Evolutionary conservation across 2,888 invertebrate genomes (phyloP), one percentile per base, ranked within the genome.

Genomic region (Sinotaia quadrata): DNA sequence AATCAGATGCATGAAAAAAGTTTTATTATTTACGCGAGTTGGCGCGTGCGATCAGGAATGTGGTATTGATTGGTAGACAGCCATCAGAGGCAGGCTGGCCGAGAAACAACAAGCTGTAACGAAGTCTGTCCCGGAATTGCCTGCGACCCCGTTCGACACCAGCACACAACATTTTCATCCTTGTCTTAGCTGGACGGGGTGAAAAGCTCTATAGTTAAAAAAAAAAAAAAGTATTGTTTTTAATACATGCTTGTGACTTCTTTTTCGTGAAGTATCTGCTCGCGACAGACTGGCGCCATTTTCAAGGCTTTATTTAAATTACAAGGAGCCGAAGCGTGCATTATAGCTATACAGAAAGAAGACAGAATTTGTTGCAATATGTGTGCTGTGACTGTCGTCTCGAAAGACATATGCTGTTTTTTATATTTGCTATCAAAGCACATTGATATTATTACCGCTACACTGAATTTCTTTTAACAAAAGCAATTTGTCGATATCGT

Each of bases 1-100:
- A 70, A 61, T 70, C 70, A 67, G 67, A 70, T 62, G 70, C 67
- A 70, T 70, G 67, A 67, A 67, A 67, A 60, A 60, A 60, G 67
- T 70, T 70, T 66, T 70, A 70, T 70, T 67, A 70, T 67, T 61
- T 61, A 37, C 52, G 36, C 47, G 66, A 56, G 70, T 61, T 62
- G 51, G 63, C 34, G 37, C 54, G n/a, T 18, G 65, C 54, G 59
- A 66, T 69, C 44, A 49, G 51, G 54, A 54, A 52, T 52, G 65
- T 44, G 66, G 61, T 70, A 70, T 70, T 62, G 70, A 70, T 67
- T 60, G 67, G 8, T 34, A 29, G 33, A 59, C 58, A 69, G 54
- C 65, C 54, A 65, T 69, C 65, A 49, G 52, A 47, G 54, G 56
- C 52, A 37, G 12, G 58, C 21, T 24, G 33, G 31, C 29, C 52